Conservation (phyloP, 2,888 invertebrate genomes). For the Drosophila meridionalis region DNA sequence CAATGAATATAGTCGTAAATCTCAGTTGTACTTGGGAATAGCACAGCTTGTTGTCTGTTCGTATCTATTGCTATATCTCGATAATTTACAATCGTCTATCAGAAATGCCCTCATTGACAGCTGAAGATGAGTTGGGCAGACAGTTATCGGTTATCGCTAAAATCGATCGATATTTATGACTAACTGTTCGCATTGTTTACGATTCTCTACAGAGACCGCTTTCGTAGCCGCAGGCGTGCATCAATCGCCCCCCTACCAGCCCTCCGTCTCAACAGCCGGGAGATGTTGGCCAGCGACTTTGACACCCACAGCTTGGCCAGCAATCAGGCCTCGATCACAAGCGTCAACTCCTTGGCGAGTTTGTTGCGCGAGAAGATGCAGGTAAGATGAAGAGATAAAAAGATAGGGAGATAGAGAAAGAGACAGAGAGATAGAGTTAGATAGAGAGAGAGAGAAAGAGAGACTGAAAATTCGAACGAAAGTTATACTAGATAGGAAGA, state of each 20-base stretch:
- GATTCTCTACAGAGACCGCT: slow-evolving; percentile 86
- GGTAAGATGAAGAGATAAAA: slow-evolving; percentile 84
- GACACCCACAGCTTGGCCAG: slow-evolving; percentile 85
- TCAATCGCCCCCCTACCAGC: slow-evolving; percentile 88
- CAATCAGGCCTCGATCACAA: slow-evolving; percentile 90
- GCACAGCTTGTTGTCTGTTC: slow-evolving; percentile 27
- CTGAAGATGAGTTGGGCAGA: slow-evolving; percentile 6
- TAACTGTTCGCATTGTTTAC: neutral
- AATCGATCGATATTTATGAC: slow-evolving; percentile 8
- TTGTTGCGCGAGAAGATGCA: slow-evolving; percentile 93
- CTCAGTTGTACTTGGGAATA: slow-evolving; percentile 10
- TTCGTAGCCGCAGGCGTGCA: slow-evolving; percentile 88
- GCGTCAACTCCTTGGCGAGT: slow-evolving; percentile 93
- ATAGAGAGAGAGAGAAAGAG: neutral
- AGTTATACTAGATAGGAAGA: too few relatives aligned
- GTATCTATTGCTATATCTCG: slow-evolving; percentile 13
- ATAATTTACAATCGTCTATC: slow-evolving; percentile 10
- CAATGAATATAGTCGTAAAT: slow-evolving; percentile 16
- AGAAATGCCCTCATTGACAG: slow-evolving; percentile 13
- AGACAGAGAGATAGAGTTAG: neutral
- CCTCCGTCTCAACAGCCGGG: slow-evolving; percentile 86
- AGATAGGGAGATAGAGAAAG: too few relatives aligned
- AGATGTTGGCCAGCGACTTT: slow-evolving; percentile 86
- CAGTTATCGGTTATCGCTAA: slow-evolving; percentile 1
- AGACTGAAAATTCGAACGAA: too few relatives aligned